Conservation (phyloP, 1,140 invertebrate species). For the Papilio polyxenes region DNA sequence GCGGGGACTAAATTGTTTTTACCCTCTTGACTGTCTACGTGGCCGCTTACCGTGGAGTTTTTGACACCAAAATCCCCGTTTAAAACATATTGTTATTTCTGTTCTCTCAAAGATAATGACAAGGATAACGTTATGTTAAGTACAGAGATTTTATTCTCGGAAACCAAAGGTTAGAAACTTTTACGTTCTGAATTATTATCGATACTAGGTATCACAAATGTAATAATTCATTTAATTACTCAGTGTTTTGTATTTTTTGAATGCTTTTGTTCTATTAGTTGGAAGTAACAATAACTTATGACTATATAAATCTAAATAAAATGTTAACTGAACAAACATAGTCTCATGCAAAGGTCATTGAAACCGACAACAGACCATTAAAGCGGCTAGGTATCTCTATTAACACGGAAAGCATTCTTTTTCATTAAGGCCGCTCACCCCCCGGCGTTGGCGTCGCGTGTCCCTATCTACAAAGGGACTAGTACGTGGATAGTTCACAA, state of each 20-base stretch:
- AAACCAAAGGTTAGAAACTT: too few species aligned
- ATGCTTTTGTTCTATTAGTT: not conserved
- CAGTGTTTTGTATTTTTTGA: not conserved
- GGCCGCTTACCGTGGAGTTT: too few species aligned
- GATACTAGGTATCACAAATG: too few species aligned
- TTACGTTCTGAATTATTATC: too few species aligned
- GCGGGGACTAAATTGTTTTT: slow-evolving; percentile 40
- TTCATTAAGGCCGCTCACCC: slow-evolving; percentile 52
- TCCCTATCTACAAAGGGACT: slow-evolving; percentile 44
- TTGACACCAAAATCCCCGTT: too few species aligned
- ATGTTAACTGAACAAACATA: slow-evolving; percentile 30
- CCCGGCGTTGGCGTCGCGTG: slow-evolving; percentile 44
- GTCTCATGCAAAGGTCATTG: slow-evolving; percentile 37
- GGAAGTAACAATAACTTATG: not conserved
- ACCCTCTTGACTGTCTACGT: not conserved
- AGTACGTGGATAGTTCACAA: slow-evolving; percentile 47
- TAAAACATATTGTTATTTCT: too few species aligned
- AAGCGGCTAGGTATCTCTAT: slow-evolving; percentile 45
- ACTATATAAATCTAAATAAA: slow-evolving; percentile 19
- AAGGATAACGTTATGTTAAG: slow-evolving; percentile 33
- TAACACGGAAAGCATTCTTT: slow-evolving; percentile 52
- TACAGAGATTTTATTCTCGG: too few species aligned
- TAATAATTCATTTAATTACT: too few species aligned
- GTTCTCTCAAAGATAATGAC: too few species aligned
- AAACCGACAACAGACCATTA: slow-evolving; percentile 32